Evolutionary conservation across 1,140 invertebrate species (phyloP), one percentile per base, ranked within the genome.

Genomic region (Drosophila leontia): DNA sequence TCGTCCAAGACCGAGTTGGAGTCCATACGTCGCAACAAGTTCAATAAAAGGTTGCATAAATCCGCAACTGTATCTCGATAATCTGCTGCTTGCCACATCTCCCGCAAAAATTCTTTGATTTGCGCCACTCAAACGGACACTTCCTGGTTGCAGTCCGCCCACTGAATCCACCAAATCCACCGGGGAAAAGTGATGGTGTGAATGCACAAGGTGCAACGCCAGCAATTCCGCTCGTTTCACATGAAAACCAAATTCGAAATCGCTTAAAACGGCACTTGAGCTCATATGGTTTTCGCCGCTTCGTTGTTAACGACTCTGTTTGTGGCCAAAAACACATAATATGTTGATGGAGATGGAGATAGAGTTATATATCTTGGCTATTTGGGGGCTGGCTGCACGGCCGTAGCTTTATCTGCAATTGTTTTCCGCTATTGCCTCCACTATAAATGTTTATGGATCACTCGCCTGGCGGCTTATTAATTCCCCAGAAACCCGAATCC

Each of bases 1-100:
- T 47, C 53, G 59, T 76, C 34, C 26, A 13, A 75, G 45, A 37
- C 53, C 39, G 37, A 39, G 37, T 42, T 39, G 32, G 58, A 60
- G 23, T 57, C 48, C 29, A 51, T 51, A 34, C 29, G 11, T 51
- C 60, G 74, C 45, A 72, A 74, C 74, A 67, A 82, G 75, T 78
- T 82, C 80, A 82, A 82, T 82, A 61, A 81, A 78, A 78, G 59
- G 50, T 82, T 78, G 62, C 70, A 80, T 63, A 81, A 63, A 72
- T 60, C 37, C 39, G 59, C 44, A 72, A 72, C 60, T 65, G 63
- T 74, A 60, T 62, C n/a, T 69, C 32, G 17, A 50, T 74, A 74
- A 72, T 74, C 39, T 72, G 68, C 68, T 26, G 70, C 70, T 60
- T 72, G 70, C 70, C 41, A 60, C 70, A 74, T 72, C 69, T 71